Evolutionary conservation across 2,113 vertebrate genomes (phyloP).

Genomic region (Genyomyrus donnyi): DNA sequence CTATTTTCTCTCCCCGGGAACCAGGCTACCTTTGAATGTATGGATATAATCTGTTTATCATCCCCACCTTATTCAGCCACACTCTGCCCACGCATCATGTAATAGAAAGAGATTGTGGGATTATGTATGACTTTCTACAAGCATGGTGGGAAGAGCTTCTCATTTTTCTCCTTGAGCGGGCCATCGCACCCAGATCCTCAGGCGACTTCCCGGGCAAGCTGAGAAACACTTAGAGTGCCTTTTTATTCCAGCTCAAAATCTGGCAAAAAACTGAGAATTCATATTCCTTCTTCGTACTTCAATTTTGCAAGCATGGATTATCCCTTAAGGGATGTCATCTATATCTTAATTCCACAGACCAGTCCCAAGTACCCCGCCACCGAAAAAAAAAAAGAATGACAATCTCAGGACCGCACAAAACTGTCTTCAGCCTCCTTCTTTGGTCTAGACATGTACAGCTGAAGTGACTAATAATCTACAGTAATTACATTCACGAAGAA

Average conservation of each 20-base stretch:
- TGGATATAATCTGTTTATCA: slow-evolving; percentile 10
- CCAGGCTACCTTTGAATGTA: not conserved
- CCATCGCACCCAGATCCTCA: not conserved
- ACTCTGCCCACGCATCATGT: slow-evolving; percentile 6
- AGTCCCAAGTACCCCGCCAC: not conserved
- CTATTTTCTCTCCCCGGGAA: not conserved
- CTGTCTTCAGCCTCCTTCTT: not conserved
- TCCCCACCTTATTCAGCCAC: not conserved
- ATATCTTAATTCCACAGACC: slow-evolving; percentile 18
- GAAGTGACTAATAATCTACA: not conserved
- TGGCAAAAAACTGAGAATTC: slow-evolving; percentile 35
- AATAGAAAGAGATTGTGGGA: slow-evolving; percentile 1
- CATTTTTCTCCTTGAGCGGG: not conserved
- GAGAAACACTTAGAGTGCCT: not conserved
- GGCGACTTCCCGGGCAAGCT: not conserved
- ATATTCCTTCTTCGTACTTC: slow-evolving; percentile 51
- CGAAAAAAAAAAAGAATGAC: not conserved
- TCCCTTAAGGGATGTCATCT: slow-evolving; percentile 49
- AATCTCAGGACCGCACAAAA: not conserved
- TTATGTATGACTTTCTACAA: not conserved
- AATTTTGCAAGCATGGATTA: slow-evolving; percentile 62
- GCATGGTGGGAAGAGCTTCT: not conserved
- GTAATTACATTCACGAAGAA: not conserved
- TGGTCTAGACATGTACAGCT: not conserved
- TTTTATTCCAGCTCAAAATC: slow-evolving; percentile 23